These are phyloP conservation scores for Drosophila birchii DNA, from an alignment of 2,888 invertebrate species.

Conservation along the genomic window DNA sequence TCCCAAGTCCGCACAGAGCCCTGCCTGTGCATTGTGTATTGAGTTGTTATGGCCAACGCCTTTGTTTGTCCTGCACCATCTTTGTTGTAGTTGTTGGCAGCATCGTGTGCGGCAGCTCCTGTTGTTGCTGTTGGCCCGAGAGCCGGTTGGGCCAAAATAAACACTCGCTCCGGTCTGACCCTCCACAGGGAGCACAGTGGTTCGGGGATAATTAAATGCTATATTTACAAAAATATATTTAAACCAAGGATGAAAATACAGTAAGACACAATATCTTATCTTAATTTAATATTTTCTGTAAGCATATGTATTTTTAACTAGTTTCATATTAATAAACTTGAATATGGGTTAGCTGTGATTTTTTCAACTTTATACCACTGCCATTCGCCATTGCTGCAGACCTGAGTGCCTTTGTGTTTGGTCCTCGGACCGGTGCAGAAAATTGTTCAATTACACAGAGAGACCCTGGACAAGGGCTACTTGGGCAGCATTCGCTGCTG, in stretches of 20 bases:
- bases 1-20: background rate
- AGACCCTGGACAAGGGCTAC: constrained; percentile 43
- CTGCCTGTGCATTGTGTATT: constrained; percentile 55
- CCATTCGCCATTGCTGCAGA: constrained; percentile 51
- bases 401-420: constrained; percentile 29
- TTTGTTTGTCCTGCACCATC: constrained; percentile 68
- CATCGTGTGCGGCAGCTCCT: constrained; percentile 73
- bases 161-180: constrained; percentile 48
- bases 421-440: constrained; percentile 61
- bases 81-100: constrained; percentile 50
- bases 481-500: constrained; percentile 16
- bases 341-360: background rate
- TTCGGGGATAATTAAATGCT: background rate
- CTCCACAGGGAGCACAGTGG: constrained; percentile 24
- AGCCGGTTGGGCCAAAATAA: constrained; percentile 78
- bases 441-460: constrained; percentile 79
- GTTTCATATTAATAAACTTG: background rate
- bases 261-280: too few relatives aligned
- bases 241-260: too few relatives aligned
- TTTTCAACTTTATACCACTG: constrained; percentile 3
- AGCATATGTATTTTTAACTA: background rate
- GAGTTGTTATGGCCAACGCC: constrained; percentile 79
- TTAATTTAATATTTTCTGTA: too few relatives aligned
- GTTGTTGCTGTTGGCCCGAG: constrained; percentile 44
- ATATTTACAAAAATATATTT: too few relatives aligned